Conservation (phyloP, 2,113 vertebrate genomes). For the Peromyscus leucopus region DNA sequence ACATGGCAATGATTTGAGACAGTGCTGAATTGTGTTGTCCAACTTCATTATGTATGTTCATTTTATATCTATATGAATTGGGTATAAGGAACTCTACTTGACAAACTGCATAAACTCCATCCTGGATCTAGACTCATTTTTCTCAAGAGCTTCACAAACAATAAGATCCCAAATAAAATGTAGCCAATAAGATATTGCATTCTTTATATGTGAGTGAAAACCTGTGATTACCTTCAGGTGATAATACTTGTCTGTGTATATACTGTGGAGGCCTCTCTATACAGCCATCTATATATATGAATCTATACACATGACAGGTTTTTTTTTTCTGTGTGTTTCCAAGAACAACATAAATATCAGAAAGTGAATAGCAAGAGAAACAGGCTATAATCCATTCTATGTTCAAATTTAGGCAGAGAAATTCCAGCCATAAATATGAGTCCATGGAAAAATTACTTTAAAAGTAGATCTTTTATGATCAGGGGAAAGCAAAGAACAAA, state of each 20-base stretch:
- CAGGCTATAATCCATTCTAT: not conserved
- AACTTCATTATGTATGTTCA: not conserved
- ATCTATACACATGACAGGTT: not conserved
- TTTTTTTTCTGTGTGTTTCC: not conserved
- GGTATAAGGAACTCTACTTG: not conserved
- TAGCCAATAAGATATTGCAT: not conserved
- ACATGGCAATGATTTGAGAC: not conserved
- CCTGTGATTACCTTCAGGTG: not conserved
- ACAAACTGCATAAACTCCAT: not conserved
- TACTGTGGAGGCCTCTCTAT: not conserved
- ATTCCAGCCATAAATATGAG: not conserved
- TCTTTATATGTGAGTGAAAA: not conserved
- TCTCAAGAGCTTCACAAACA: not conserved
- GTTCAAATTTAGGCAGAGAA: not conserved
- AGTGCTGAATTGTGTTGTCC: not conserved
- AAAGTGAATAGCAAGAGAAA: not conserved
- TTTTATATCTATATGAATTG: constrained; percentile 13
- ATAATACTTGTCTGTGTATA: not conserved
- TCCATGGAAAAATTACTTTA: not conserved
- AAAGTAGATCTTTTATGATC: not conserved
- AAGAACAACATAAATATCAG: not conserved
- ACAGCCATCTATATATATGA: not conserved
- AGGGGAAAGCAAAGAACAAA: not conserved
- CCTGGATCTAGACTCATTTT: not conserved
- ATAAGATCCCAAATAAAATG: not conserved